These are phyloP conservation scores for fruit fly (Drosophila melanogaster) DNA, from an alignment of 1,140 invertebrate genomes.

Conservation along the genomic window DNA sequence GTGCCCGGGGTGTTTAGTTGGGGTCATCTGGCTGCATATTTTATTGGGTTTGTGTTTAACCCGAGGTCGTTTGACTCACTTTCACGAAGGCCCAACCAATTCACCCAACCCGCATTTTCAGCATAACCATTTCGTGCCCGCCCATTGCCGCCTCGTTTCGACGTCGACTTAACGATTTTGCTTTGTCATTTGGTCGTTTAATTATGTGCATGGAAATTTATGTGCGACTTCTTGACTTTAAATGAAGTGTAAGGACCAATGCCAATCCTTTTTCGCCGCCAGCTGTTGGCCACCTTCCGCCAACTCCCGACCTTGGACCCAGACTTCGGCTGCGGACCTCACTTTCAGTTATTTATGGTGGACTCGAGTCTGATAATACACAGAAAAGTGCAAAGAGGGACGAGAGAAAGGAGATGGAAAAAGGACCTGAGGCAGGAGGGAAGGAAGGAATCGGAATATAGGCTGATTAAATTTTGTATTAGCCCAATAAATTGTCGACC, in stretches of 20 bases:
- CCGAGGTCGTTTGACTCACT: not conserved
- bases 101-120: not conserved
- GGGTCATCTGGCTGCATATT: slow-evolving; percentile 71
- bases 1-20: not conserved
- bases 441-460: slow-evolving; percentile 1
- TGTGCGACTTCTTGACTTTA: slow-evolving; percentile 82
- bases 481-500: slow-evolving; percentile 75
- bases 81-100: not conserved
- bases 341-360: slow-evolving; percentile 66
- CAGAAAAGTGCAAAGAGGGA: slow-evolving; percentile 9
- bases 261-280: slow-evolving; percentile 71
- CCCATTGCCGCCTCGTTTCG: slow-evolving; percentile 33
- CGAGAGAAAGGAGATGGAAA: not conserved
- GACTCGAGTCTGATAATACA: slow-evolving; percentile 68
- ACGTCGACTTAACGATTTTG: slow-evolving; percentile 78
- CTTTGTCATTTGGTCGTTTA: slow-evolving; percentile 81
- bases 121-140: not conserved
- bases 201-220: slow-evolving; percentile 83
- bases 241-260: slow-evolving; percentile 78
- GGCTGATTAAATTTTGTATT: slow-evolving; percentile 81
- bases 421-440: not conserved
- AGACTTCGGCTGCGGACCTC: slow-evolving; percentile 22
- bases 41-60: slow-evolving; percentile 65
- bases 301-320: slow-evolving; percentile 30
- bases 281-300: slow-evolving; percentile 54